Evolutionary conservation across 2,888 invertebrate species (phyloP), one percentile per base, ranked within the genome.

Genomic region (Euplagia quadripunctaria): DNA sequence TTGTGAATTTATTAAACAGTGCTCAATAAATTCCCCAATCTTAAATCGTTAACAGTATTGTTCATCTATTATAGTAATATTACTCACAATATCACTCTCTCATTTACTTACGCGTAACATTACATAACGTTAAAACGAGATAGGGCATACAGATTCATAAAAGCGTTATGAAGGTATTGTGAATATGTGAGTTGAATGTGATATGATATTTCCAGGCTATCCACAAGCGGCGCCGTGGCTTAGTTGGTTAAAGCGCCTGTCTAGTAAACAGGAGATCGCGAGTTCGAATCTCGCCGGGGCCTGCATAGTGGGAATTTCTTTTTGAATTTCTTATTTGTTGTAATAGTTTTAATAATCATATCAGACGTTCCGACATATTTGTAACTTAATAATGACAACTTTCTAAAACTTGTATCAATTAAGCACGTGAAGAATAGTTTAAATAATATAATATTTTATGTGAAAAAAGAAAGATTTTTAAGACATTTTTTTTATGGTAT

Each of bases 211-310:
- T 89, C 76, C 71, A 12, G 31, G 0, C 0, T 0, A 0, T 0
- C 0, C 0, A 0, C 5, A 80, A 79, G 79, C 72, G 93, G 94
- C 94, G 93, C 94, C 94, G 94, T 94, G 94, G 94, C 94, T 94
- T 93, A 94, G 93, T 94, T 94, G 94, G 94, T 94, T 94, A 94
- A 94, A 94, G 94, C 94, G 94, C 94, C 95, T 94, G 95, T 95
- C 94, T 94, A 94, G 94, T 94, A 94, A 94, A 94, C 94, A 94
- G 94, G 94, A 94, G 94, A 94, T 94, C 94, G 87, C 85, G 94
- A 94, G 94, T 94, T 95, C 94, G 94, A 94, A 94, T 94, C 94
- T 94, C 93, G 94, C 87, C 94, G 94, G 94, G 93, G 94, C 94
- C 94, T 94, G 72, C 70, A n/a, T 31, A 46, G 9, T 7, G 14